Evolutionary conservation across 2,797 vertebrate genomes (phyloP).

Genomic region (Percopsis omiscomaycus): DNA sequence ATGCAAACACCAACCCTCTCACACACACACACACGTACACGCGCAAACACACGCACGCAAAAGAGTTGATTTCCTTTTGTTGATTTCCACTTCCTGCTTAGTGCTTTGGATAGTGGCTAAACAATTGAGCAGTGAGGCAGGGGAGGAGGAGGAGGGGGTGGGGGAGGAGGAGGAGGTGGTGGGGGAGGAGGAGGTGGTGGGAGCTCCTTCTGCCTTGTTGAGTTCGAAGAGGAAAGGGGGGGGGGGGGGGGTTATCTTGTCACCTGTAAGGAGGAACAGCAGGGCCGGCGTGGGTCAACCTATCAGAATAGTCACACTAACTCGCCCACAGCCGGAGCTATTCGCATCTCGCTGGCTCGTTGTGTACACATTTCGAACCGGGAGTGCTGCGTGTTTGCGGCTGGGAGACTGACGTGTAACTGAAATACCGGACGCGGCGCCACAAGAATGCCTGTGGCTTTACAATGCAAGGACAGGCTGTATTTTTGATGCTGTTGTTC

Average conservation of each 20-base stretch:
- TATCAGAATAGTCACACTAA: not conserved
- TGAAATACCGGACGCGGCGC: not conserved
- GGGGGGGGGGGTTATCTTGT: not conserved
- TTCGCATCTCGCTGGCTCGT: not conserved
- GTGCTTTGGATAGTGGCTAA: constrained; percentile 18
- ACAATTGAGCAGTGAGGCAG: constrained; percentile 18
- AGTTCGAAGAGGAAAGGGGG: not conserved
- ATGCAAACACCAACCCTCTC: too few relatives aligned
- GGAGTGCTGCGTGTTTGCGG: not conserved
- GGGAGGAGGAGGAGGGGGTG: not conserved
- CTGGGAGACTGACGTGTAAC: not conserved
- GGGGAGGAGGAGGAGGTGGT: not conserved
- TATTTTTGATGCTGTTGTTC: too few relatives aligned
- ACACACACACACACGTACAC: not conserved
- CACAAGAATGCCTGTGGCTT: not conserved
- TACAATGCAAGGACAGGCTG: not conserved
- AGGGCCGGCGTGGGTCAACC: not conserved
- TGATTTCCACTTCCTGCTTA: not conserved
- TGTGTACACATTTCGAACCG: not conserved
- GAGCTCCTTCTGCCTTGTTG: constrained; percentile 8
- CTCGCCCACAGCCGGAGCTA: not conserved
- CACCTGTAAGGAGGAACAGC: not conserved
- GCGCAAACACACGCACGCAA: not conserved
- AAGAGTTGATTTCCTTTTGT: too few relatives aligned
- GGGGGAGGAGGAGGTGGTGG: not conserved